Percentiles rank a stretch among this genome's conserved stretches.
These are phyloP conservation scores for Neoscelio sp. DNA, from an alignment of 2,888 invertebrate species.

Conservation along the genomic window DNA sequence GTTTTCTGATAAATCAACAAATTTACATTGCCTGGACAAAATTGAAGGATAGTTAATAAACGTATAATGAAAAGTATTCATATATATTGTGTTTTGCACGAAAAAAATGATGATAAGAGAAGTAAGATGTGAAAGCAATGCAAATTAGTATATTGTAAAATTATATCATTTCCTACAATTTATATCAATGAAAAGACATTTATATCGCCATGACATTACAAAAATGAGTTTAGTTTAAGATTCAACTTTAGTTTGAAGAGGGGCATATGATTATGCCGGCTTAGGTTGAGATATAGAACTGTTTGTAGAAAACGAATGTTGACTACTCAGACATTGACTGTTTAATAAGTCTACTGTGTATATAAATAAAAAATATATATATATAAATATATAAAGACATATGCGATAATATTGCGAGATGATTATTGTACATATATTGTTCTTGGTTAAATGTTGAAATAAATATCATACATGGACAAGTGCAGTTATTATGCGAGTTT, in stretches of 20 bases:
- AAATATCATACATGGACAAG: conserved; percentile 60
- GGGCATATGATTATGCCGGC: too few relatives aligned
- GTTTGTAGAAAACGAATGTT: conserved; percentile 58
- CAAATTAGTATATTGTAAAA: conserved; percentile 10
- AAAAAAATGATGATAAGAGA: conserved; percentile 13
- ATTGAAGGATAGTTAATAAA: neutral
- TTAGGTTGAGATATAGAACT: conserved; percentile 49
- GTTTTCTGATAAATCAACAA: conserved; percentile 9
- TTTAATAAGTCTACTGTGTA: conserved; percentile 60
- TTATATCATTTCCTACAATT: conserved; percentile 5
- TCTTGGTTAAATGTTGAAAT: conserved; percentile 66
- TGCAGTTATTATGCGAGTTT: too few relatives aligned
- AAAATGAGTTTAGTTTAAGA: conserved; percentile 23
- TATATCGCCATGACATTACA: conserved; percentile 5
- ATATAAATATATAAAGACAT: conserved; percentile 42
- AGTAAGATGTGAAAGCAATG: conserved; percentile 6
- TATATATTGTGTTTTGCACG: conserved; percentile 41
- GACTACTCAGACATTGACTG: conserved; percentile 57
- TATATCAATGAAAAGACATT: conserved; percentile 44
- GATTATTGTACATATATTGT: conserved; percentile 66
- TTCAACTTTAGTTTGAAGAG: too few relatives aligned
- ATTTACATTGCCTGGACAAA: neutral
- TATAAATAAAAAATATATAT: conserved; percentile 57
- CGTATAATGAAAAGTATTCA: neutral
- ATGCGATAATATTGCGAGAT: conserved; percentile 47